These are phyloP conservation scores for Etheostoma spectabile DNA, from an alignment of 2,113 vertebrate genomes.

Conservation along the genomic window DNA sequence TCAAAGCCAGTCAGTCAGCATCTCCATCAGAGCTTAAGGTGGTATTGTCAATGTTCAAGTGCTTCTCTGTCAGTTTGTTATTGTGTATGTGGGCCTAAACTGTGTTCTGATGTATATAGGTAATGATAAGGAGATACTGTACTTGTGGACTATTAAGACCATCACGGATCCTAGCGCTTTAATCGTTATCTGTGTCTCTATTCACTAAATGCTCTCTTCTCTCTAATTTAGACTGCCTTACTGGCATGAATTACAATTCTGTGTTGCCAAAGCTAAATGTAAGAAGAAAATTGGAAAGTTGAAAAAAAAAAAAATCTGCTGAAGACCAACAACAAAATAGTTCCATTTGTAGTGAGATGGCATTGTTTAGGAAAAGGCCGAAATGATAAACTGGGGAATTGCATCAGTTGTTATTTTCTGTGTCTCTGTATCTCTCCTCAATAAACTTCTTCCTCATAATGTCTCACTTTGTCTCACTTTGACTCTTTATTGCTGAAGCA, in stretches of 20 bases:
- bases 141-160: slow-evolving; percentile 79
- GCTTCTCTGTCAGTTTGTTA: slow-evolving; percentile 83
- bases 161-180: slow-evolving; percentile 77
- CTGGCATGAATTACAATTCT: slow-evolving; percentile 80
- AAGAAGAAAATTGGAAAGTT: slow-evolving; percentile 65
- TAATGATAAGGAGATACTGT: slow-evolving; percentile 79
- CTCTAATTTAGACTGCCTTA: slow-evolving; percentile 81
- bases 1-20: slow-evolving; percentile 55
- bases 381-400: slow-evolving; percentile 91
- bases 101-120: slow-evolving; percentile 82
- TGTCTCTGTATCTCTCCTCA: slow-evolving; percentile 83
- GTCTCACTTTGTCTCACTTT: slow-evolving; percentile 31
- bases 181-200: slow-evolving; percentile 81
- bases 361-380: slow-evolving; percentile 92
- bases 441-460: slow-evolving; percentile 81
- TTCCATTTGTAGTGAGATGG: slow-evolving; percentile 76
- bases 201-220: slow-evolving; percentile 77
- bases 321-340: slow-evolving; percentile 82
- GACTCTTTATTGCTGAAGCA: slow-evolving; percentile 18
- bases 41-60: slow-evolving; percentile 78
- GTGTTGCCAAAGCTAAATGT: slow-evolving; percentile 84
- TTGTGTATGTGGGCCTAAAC: slow-evolving; percentile 83
- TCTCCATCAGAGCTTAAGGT: slow-evolving; percentile 72
- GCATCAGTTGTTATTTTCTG: slow-evolving; percentile 92
- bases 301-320: slow-evolving; percentile 71